Evolutionary conservation across 2,888 invertebrate genomes (phyloP), one percentile per base, ranked within the genome.

Genomic region (Phymatocera aterrima): DNA sequence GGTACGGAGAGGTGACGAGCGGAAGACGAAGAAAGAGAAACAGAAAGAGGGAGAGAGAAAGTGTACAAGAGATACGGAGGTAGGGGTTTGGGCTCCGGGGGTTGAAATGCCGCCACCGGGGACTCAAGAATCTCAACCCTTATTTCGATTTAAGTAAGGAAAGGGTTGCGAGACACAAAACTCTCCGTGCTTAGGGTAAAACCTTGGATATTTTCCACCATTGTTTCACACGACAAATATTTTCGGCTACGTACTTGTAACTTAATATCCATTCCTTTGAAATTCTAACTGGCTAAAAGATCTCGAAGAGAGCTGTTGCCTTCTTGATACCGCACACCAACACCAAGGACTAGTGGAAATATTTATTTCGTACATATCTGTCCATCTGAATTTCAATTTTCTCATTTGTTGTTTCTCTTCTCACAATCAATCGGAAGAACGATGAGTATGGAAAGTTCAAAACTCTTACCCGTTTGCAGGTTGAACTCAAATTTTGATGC

Each of bases 131-230:
- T 86, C 87, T 87, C 88, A 85, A 88, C 86, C 88, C 88, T 89
- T 89, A 87, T 88, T 89, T 85, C 86, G 84, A 84, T 85, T 86
- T 84, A 83, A 87, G 87, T 86, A 85, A 86, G 86, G 86, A 89
- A 90, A 88, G 89, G 89, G 88, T 89, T 88, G 86, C 83, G 81
- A 83, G 57, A 75, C 75, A 51, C 43, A 34, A 60, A 60, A 57
- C 43, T 75, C 75, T 57, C 75, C 46, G 24, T 34, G 68, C 68
- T 34, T 46, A 64, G 37, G n/a, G 37, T 37, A 64, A 37, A 37
- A 64, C 28, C 57, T 57, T n/a, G 28, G 46, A 46, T 43, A 68
- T 68, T 46, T 68, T 43, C 37, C 68, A 24, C 46, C 46, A 46
- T 46, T 68, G 24, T 28, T 15, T 24, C 21, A 68, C 28, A n/a